These are phyloP conservation scores for Centruroides sculpturatus DNA, from an alignment of 1,140 invertebrate species.

Conservation along the genomic window DNA sequence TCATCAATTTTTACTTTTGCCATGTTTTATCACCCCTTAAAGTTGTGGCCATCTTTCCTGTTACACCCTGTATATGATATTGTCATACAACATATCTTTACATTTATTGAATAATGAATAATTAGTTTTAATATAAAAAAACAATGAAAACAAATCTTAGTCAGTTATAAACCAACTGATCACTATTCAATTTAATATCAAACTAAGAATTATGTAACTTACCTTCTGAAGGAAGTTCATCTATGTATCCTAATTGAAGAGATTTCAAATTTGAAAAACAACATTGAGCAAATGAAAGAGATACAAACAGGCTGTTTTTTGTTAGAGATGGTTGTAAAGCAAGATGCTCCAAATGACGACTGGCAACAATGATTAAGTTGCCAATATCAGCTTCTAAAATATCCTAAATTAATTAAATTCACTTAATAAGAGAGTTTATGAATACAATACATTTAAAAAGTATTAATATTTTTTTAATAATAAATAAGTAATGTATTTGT, in stretches of 20 bases:
- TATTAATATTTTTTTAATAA: background rate
- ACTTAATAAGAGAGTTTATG: background rate
- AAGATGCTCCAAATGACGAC: conserved; percentile 22
- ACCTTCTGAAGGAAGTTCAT: conserved; percentile 22
- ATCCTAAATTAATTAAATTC: conserved; percentile 13
- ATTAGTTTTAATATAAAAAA: no score
- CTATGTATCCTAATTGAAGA: conserved; percentile 23
- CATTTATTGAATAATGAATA: no score
- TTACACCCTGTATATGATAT: no score
- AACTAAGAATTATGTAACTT: background rate
- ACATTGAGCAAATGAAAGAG: conserved; percentile 22
- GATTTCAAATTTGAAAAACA: conserved; percentile 21
- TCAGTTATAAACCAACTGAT: no score
- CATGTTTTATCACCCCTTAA: no score
- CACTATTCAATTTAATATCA: background rate
- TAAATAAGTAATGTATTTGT: no score
- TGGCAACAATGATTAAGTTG: conserved; percentile 22
- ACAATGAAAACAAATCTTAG: no score
- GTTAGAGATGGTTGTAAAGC: conserved; percentile 24
- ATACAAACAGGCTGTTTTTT: conserved; percentile 24
- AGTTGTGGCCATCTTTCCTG: no score
- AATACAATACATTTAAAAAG: background rate
- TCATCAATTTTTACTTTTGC: no score
- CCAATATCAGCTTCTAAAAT: conserved; percentile 25
- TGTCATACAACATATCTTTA: no score